Percentiles rank a stretch among this genome's conserved stretches.
These are phyloP conservation scores for Linnaemya vulpina DNA, from an alignment of 2,888 invertebrate genomes.

Conservation along the genomic window DNA sequence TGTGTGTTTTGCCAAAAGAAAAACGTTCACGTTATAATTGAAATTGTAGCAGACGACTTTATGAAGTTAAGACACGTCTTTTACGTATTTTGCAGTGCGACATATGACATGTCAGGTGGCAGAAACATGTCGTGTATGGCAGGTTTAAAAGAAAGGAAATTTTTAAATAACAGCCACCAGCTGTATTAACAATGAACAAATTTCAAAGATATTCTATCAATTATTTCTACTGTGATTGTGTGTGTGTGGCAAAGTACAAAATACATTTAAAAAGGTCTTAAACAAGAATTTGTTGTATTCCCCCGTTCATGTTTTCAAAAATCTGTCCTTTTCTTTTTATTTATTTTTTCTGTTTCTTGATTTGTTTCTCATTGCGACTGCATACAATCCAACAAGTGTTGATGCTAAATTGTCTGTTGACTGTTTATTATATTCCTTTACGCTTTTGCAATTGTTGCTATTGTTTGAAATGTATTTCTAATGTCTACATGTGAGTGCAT, in stretches of 20 bases:
- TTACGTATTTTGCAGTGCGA: too few species aligned
- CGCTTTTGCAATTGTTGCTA: background rate
- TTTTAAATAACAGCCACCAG: background rate
- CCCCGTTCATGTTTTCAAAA: too few species aligned
- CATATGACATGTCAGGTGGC: too few species aligned
- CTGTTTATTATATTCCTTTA: background rate
- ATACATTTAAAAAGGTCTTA: slow-evolving; percentile 8
- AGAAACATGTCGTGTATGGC: too few species aligned
- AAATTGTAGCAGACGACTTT: too few species aligned
- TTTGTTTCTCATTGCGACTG: background rate
- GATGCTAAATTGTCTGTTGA: slow-evolving; percentile 2
- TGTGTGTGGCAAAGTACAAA: too few species aligned
- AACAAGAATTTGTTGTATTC: slow-evolving; percentile 33
- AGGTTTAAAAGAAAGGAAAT: background rate
- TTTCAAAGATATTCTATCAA: background rate
- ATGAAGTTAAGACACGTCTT: too few species aligned
- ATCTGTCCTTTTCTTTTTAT: too few species aligned
- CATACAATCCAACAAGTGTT: background rate
- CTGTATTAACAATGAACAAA: too few species aligned
- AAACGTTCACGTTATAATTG: too few species aligned
- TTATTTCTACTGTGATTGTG: background rate
- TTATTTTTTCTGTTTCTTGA: background rate
- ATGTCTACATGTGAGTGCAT: slow-evolving; percentile 58
- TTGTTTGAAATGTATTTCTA: slow-evolving; percentile 7
- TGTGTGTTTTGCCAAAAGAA: too few species aligned